Evolutionary conservation across 2,888 invertebrate species (phyloP), one percentile per base, ranked within the genome.

Genomic region (Nephrocerus scutellatus): DNA sequence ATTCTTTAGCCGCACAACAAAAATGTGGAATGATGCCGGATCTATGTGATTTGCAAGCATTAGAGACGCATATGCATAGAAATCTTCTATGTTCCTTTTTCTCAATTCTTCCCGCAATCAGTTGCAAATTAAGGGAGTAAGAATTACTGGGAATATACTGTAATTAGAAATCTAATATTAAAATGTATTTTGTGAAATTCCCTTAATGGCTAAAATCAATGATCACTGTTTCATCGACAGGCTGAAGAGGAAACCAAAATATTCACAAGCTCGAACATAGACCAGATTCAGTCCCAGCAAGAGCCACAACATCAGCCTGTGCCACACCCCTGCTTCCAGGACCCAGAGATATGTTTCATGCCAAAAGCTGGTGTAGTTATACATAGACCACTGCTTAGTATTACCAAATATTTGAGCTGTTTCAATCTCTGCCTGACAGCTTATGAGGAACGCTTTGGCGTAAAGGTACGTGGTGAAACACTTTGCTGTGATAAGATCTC

Each of bases 391-490:
- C 74, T 79, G 26, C 73, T 86, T 13, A 81, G 81, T 54, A 74
- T 85, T 30, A 82, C 81, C 25, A 86, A 86, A 57, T 82, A 80
- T 57, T 70, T 85, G 23, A 84, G 85, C 41, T 82, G 81, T 53
- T 79, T 82, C 54, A 84, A 81, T 54, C 81, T 88, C 14, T 84
- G 84, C 60, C 75, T 88, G 51, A 77, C 78, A 36, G 80, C 84
- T 0, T 85, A 86, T 52, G 78, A 86, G 51, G 80, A 82, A 57
- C 72, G 85, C 23, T 72, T 83, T 55, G 79, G 80, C 4, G 65
- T 75, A 4, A 75, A 72, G 46, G 68, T 71, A 12, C 68, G 70
- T 21, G 70, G 72, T 22, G 74, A 75, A 41, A 56, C 52, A 9
- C 42, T 69, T 5, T 59, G 50, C 43, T 56, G 70, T 26, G 58